Base-by-base conservation (phyloP, 2,797 vertebrate species). In the Salmo trutta region DNA sequence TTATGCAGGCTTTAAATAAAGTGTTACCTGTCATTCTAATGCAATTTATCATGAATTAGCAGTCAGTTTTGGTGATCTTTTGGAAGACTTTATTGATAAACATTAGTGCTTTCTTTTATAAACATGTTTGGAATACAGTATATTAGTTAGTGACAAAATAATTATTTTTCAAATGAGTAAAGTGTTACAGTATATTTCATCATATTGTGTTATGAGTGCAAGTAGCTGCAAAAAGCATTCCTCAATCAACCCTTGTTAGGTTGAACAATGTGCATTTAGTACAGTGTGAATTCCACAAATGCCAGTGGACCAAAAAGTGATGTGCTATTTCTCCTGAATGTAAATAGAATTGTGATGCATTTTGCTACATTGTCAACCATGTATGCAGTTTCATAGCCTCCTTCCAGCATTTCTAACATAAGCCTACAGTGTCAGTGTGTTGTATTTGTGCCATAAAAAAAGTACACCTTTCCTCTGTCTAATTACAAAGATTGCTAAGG, bases 1-100 rank as follows among this genome's bases (percentile, higher is more conserved):
- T 47, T 14, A 47, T 47, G 41, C 41, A 47, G 10, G 41, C 10
- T 47, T 47, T 12, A 47, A 47, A 47, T 47, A 47, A 47, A 47
- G 41, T 47, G 41, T 47, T 47, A 47, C 41, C 41, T 10, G 10
- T 47, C 41, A 47, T 47, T 36, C 27, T 33, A 62, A 71, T 65
- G 36, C 3, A 68, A 75, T n/a, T 19, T 36, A 71, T 53, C 33
- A 1, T 21, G 19, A 59, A 72, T 84, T 52, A 8, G 14, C 64
- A 85, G 83, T 74, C 64, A 41, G 52, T 75, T 24, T 65, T 4
- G 24, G 4, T 36, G 33, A 17, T 68, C 5, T 33, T 31, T 68
- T 5, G 1, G 1, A 31, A 66, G 17, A 16, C 7, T 68, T 6
- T 68, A 14, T 68, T 33, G 15, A 31, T 41, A 65, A 10, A 68